Conservation (phyloP, 2,113 vertebrate genomes). For the Ictalurus punctatus region DNA sequence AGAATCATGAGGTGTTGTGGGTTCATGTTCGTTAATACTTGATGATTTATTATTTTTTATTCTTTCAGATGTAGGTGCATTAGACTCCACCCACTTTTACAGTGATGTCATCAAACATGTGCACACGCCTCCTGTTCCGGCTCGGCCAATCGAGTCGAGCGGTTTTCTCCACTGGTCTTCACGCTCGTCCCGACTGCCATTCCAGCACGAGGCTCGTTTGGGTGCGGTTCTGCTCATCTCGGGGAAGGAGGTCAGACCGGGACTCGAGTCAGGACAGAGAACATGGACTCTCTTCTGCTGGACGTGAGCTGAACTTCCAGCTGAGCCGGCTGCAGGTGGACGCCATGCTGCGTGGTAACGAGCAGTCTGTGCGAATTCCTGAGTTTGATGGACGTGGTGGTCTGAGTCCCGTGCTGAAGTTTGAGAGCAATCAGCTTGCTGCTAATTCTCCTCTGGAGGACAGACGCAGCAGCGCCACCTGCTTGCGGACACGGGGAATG, state of each 20-base stretch:
- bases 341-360: conserved; percentile 77
- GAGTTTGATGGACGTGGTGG: conserved; percentile 70
- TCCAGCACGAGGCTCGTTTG: not conserved
- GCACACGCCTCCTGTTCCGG: conserved; percentile 59
- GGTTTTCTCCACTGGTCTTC: not conserved
- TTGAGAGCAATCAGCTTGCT: conserved; percentile 90
- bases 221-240: conserved; percentile 53
- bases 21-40: not conserved
- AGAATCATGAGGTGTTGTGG: not conserved
- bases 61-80: conserved; percentile 39
- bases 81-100: not conserved
- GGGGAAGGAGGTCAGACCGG: conserved; percentile 37
- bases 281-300: conserved; percentile 60
- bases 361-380: conserved; percentile 76
- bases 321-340: conserved; percentile 80
- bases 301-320: conserved; percentile 79
- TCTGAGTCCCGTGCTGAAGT: conserved; percentile 77
- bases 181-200: conserved; percentile 11
- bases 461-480: conserved; percentile 82
- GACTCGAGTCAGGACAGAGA: conserved; percentile 9
- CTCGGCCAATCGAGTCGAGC: conserved; percentile 31
- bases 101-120: conserved; percentile 69
- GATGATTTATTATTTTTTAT: not conserved
- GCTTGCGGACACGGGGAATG: conserved; percentile 86
- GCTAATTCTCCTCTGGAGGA: conserved; percentile 91